Evolutionary conservation across 1,140 invertebrate species (phyloP).

Genomic region (Drosophila mauritiana): DNA sequence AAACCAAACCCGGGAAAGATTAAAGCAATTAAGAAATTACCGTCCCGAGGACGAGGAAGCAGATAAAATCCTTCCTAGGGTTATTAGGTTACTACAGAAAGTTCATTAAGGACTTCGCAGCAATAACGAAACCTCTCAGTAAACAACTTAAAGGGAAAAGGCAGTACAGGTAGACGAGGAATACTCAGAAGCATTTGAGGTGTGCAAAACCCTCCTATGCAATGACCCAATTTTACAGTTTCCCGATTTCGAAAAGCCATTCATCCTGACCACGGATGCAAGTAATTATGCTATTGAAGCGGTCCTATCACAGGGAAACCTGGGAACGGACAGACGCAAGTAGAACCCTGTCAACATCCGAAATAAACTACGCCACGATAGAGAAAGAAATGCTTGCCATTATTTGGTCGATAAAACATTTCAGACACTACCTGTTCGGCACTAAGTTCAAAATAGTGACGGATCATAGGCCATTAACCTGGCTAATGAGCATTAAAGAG

Average conservation of each 20-base stretch:
- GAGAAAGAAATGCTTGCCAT: no score
- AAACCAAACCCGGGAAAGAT: background rate
- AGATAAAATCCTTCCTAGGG: constrained; percentile 11
- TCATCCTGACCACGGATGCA: constrained; percentile 39
- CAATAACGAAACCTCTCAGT: background rate
- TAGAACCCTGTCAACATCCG: no score
- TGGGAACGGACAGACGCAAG: no score
- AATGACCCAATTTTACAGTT: constrained; percentile 31
- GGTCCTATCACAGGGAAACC: constrained; percentile 32
- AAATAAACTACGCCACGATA: no score
- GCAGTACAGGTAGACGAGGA: no score
- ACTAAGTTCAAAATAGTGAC: no score
- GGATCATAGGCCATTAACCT: no score
- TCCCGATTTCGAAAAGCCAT: constrained; percentile 38
- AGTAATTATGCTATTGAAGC: constrained; percentile 41
- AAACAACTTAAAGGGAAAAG: background rate
- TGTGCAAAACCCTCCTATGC: constrained; percentile 7
- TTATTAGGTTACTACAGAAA: background rate
- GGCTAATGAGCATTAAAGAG: no score
- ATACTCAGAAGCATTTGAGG: no score
- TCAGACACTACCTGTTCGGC: no score
- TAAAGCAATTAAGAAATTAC: constrained; percentile 20
- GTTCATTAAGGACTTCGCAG: background rate
- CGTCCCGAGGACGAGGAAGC: constrained; percentile 14
- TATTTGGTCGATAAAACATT: no score